These are phyloP conservation scores for Synergus gifuensis DNA, from an alignment of 2,888 invertebrate genomes.

Conservation along the genomic window DNA sequence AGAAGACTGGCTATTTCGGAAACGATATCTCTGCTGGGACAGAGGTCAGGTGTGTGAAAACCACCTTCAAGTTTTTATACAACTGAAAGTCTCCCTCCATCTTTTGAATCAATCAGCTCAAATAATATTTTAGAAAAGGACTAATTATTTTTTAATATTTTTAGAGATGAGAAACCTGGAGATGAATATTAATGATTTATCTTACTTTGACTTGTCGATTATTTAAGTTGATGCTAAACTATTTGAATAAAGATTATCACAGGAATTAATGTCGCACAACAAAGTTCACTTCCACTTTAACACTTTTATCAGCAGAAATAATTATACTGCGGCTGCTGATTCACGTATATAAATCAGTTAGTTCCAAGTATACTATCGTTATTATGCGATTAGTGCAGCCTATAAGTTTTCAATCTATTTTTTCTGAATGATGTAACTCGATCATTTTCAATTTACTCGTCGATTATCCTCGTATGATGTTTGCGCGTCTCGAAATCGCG, in stretches of 20 bases:
- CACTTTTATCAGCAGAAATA: neutral
- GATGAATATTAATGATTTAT: neutral
- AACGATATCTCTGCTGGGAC: slow-evolving; percentile 61
- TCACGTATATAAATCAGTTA: neutral
- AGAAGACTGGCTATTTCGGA: slow-evolving; percentile 69
- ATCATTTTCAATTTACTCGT: neutral
- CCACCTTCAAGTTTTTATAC: slow-evolving; percentile 49
- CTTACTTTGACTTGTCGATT: neutral
- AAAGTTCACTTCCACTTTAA: neutral
- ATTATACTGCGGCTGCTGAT: neutral
- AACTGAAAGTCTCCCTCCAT: neutral
- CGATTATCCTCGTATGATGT: slow-evolving; percentile 1
- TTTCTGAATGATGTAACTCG: neutral
- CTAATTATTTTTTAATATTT: neutral
- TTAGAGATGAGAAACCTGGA: neutral
- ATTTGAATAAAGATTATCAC: neutral
- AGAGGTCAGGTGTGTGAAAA: slow-evolving; percentile 55
- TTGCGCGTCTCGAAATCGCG: neutral
- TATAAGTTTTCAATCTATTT: neutral
- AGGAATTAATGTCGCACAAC: neutral
- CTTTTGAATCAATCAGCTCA: neutral
- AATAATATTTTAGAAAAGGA: neutral
- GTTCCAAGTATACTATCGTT: neutral
- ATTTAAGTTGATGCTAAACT: no score
- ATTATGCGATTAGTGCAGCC: neutral